Conservation (phyloP, 2,888 invertebrate genomes). For the Entomobrya proxima region DNA sequence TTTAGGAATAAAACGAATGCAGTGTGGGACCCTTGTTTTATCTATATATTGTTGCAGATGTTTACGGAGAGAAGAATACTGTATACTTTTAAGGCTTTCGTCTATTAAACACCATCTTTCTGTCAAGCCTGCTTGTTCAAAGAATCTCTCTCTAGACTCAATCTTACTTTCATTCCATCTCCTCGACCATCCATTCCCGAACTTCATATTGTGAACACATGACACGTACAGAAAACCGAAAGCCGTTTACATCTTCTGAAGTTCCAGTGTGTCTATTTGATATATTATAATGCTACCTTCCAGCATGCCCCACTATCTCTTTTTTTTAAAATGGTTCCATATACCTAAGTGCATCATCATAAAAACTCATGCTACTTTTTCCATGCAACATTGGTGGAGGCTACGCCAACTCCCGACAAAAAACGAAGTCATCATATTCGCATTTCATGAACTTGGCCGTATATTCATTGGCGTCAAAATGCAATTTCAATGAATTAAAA, state of each 20-base stretch:
- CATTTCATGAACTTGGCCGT: too few species aligned
- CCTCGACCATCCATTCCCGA: conserved; percentile 7
- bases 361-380: background rate
- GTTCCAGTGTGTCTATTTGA: background rate
- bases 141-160: conserved; percentile 39
- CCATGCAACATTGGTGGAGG: too few species aligned
- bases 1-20: too few species aligned
- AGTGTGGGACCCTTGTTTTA: too few species aligned
- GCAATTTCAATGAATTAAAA: too few species aligned
- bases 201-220: conserved; percentile 53
- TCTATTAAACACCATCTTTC: conserved; percentile 20
- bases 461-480: too few species aligned
- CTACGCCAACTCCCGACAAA: too few species aligned
- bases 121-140: conserved; percentile 41
- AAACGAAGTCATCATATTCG: too few species aligned
- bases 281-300: background rate
- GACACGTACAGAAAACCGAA: conserved; percentile 51
- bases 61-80: too few species aligned
- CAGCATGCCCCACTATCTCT: background rate
- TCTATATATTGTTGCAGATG: too few species aligned
- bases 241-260: conserved; percentile 27
- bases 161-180: conserved; percentile 18
- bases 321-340: background rate
- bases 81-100: too few species aligned
- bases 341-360: conserved; percentile 3